These are phyloP conservation scores for Lepus timidus DNA, from an alignment of 2,113 vertebrate species.

Conservation along the genomic window DNA sequence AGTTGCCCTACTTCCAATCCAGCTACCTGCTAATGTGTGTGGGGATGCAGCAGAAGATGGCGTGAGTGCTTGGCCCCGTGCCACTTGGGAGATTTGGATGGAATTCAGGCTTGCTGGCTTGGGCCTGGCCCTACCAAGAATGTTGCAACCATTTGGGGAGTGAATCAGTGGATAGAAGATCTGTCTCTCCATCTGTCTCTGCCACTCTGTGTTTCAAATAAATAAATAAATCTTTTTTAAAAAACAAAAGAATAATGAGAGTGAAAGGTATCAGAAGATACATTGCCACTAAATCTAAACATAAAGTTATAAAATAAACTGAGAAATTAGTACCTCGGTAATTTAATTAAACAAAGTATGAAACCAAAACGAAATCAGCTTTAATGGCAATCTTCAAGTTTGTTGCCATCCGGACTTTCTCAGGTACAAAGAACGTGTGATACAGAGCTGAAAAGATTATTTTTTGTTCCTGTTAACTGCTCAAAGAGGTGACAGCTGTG, in stretches of 20 bases:
- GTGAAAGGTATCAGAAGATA: conserved; percentile 17
- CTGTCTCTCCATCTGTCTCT: too few species aligned
- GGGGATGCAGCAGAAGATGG: too few species aligned
- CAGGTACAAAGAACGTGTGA: conserved; percentile 55
- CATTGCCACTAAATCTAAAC: conserved; percentile 66
- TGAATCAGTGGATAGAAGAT: too few species aligned
- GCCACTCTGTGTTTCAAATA: too few species aligned
- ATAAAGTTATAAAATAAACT: conserved; percentile 75
- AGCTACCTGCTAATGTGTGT: too few species aligned
- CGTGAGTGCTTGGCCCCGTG: too few species aligned
- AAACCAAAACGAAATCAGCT: conserved; percentile 77
- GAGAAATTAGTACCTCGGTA: conserved; percentile 70
- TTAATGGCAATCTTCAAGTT: conserved; percentile 78
- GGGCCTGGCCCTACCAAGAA: too few species aligned
- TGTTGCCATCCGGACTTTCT: conserved; percentile 73
- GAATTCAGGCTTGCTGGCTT: too few species aligned
- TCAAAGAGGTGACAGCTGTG: background rate
- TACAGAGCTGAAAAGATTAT: background rate
- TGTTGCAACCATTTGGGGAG: too few species aligned
- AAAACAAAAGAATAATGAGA: conserved; percentile 9
- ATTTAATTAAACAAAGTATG: conserved; percentile 75
- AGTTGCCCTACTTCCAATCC: too few species aligned
- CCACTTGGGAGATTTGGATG: too few species aligned
- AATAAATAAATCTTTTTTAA: too few species aligned
- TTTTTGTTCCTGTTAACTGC: conserved; percentile 63